These are phyloP conservation scores for Cottus gobio DNA, from an alignment of 2,113 vertebrate genomes.

Conservation along the genomic window DNA sequence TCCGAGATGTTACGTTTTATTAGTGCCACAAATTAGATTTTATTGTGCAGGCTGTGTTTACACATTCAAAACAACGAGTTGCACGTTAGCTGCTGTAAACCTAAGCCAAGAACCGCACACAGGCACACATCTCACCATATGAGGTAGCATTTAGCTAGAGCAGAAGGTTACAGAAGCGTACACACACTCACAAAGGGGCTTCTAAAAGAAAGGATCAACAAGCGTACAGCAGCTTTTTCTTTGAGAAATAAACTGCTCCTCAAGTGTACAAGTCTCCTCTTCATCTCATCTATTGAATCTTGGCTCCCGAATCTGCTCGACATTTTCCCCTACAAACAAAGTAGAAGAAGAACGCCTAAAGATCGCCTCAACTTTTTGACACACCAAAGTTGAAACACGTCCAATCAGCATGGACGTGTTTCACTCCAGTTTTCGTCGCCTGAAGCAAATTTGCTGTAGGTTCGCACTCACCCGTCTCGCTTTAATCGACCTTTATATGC, in stretches of 20 bases:
- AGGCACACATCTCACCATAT: no score
- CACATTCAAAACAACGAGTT: neutral
- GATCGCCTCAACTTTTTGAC: neutral
- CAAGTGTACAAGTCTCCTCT: neutral
- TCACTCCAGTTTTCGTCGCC: neutral
- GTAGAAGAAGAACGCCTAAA: neutral
- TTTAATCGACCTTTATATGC: neutral
- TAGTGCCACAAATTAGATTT: neutral
- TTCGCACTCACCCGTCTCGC: neutral
- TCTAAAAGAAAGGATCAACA: neutral
- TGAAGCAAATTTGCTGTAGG: neutral
- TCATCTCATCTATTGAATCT: neutral
- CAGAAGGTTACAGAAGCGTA: no score
- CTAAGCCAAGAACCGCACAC: neutral
- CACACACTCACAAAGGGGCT: neutral
- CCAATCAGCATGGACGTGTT: neutral
- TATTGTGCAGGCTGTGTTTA: neutral
- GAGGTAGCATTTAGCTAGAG: no score
- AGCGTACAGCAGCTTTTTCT: neutral
- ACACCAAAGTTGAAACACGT: neutral
- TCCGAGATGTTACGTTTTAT: neutral
- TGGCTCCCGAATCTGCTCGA: neutral
- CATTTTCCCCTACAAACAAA: neutral
- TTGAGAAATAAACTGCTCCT: neutral
- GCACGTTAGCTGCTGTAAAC: neutral